phyloP scores from a whole-genome alignment of 2,113 vertebrate genomes.

The Choloepus hoffmanni region DNA sequence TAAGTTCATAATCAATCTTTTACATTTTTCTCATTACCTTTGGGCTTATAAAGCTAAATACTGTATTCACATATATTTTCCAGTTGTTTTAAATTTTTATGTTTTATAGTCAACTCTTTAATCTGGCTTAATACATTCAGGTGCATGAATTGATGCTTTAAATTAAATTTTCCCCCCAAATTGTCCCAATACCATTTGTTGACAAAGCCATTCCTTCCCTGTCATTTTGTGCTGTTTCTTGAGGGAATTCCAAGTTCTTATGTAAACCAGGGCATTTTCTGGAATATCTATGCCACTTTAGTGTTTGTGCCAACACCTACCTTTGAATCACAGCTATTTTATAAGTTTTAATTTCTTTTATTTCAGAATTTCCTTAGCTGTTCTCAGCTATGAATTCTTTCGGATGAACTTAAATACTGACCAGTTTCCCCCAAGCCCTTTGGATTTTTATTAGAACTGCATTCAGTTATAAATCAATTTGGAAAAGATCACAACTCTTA shows the following conservation, averaged over 20 bases:
- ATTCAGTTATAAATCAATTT: slow-evolving; percentile 3
- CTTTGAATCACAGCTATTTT: not conserved
- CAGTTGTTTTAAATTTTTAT: not conserved
- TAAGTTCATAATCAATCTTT: not conserved
- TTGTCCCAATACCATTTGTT: not conserved
- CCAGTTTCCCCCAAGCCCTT: not conserved
- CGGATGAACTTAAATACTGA: not conserved
- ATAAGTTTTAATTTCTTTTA: not conserved
- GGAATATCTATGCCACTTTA: not conserved
- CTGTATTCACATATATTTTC: not conserved
- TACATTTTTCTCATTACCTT: not conserved
- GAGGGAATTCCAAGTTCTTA: not conserved
- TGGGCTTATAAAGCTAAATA: not conserved
- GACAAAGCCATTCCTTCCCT: not conserved
- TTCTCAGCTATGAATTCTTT: slow-evolving; percentile 16
- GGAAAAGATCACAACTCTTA: not conserved
- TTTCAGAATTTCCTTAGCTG: slow-evolving; percentile 37
- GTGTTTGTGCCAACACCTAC: not conserved
- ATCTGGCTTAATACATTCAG: not conserved
- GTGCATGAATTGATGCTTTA: not conserved
- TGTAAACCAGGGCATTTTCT: not conserved
- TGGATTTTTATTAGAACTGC: not conserved
- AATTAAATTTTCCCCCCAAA: not conserved
- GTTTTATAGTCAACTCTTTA: not conserved
- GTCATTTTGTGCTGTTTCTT: not conserved